Conservation (phyloP, 2,888 invertebrate species). For the Zaprionus obscuricornis region DNA sequence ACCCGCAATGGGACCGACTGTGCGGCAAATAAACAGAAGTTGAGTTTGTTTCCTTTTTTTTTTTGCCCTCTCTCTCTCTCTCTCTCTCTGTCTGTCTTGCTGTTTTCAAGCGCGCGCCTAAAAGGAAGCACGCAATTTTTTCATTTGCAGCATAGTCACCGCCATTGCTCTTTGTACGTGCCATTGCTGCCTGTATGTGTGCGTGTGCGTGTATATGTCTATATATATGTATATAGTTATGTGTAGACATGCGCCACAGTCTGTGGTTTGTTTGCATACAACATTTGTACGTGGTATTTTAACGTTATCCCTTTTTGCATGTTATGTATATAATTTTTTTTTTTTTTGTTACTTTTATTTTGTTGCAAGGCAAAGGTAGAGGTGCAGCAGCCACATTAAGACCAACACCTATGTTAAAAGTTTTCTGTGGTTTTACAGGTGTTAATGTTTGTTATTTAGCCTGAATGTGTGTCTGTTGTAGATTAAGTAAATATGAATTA, state of each 20-base stretch:
- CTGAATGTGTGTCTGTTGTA: constrained; percentile 55
- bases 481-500: constrained; percentile 47
- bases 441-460: constrained; percentile 64
- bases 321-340: constrained; percentile 40
- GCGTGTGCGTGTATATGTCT: constrained; percentile 8
- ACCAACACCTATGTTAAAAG: constrained; percentile 52
- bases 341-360: constrained; percentile 43
- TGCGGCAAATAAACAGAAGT: constrained; percentile 42
- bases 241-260: constrained; percentile 16
- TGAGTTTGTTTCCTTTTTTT: constrained; percentile 25
- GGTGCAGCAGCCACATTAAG: constrained; percentile 26
- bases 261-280: constrained; percentile 65
- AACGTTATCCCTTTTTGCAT: constrained; percentile 51
- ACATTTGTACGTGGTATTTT: constrained; percentile 67
- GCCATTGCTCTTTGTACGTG: constrained; percentile 39
- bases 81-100: constrained; percentile 16
- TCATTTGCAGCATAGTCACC: constrained; percentile 37
- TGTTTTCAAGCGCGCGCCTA: constrained; percentile 56
- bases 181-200: constrained; percentile 3
- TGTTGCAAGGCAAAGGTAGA: constrained; percentile 31
- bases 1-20: constrained; percentile 29
- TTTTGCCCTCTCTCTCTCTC: too few relatives aligned
- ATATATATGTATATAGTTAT: constrained; percentile 12
- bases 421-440: constrained; percentile 61
- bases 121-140: constrained; percentile 74